A percentile compares a stretch with the other conserved stretches of the same genome.
Conservation (phyloP, 2,797 vertebrate species). For the Lates japonicus region DNA sequence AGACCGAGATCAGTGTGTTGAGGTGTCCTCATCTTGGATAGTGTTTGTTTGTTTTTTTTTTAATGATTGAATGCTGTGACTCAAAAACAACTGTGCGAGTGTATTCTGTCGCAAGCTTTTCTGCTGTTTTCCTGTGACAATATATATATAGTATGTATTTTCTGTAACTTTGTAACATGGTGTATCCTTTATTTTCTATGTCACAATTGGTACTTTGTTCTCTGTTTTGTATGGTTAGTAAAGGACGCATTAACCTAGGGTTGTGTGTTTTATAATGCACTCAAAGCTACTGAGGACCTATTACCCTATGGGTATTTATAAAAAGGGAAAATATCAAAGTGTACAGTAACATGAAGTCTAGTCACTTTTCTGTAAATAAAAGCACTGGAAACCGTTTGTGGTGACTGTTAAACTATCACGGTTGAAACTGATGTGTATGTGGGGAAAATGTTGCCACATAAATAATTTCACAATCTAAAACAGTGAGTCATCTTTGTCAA, state of each 20-base stretch:
- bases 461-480: slow-evolving; percentile 89
- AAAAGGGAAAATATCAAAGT: slow-evolving; percentile 95
- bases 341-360: slow-evolving; percentile 95
- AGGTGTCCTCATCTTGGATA: slow-evolving; percentile 62
- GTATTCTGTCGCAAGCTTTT: slow-evolving; percentile 87
- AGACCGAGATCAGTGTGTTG: slow-evolving; percentile 40
- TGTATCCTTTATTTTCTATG: slow-evolving; percentile 85
- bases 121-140: slow-evolving; percentile 87
- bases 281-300: slow-evolving; percentile 97
- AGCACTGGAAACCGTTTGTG: slow-evolving; percentile 92
- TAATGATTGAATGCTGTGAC: slow-evolving; percentile 88
- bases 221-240: slow-evolving; percentile 91
- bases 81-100: slow-evolving; percentile 86
- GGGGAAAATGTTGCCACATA: slow-evolving; percentile 90
- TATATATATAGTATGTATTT: slow-evolving; percentile 84
- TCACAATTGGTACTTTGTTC: slow-evolving; percentile 82
- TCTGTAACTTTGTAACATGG: slow-evolving; percentile 94
- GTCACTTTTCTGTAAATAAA: slow-evolving; percentile 99
- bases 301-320: slow-evolving; percentile 99
- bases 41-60: slow-evolving; percentile 60
- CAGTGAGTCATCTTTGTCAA: slow-evolving; percentile 58
- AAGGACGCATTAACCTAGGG: slow-evolving; percentile 94
- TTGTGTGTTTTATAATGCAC: slow-evolving; percentile 98
- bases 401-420: slow-evolving; percentile 89
- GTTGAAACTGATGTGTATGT: slow-evolving; percentile 88